A percentile compares a stretch with the other conserved stretches of the same genome.
Conservation (phyloP, 2,113 vertebrate genomes). For the Connochaetes taurinus region DNA sequence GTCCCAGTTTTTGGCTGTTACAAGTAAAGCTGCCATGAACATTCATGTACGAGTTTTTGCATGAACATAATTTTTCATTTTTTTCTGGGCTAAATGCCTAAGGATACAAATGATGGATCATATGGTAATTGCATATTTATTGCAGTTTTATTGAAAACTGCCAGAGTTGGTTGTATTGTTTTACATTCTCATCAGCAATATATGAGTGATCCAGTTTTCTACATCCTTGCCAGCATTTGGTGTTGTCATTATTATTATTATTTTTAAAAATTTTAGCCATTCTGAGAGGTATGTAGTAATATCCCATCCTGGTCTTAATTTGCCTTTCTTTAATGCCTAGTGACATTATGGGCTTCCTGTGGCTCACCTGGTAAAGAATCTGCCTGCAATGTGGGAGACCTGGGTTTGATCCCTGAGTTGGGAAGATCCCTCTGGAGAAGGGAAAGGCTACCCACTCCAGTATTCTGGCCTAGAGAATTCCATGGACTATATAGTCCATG, state of each 20-base stretch:
- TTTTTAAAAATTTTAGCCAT: not conserved
- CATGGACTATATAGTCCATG: not conserved
- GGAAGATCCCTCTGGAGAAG: not conserved
- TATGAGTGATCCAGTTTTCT: not conserved
- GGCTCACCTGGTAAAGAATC: not conserved
- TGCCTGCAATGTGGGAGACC: not conserved
- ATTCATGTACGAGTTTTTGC: not conserved
- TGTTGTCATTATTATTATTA: not conserved
- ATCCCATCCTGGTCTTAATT: not conserved
- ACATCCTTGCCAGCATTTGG: not conserved
- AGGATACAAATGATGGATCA: not conserved
- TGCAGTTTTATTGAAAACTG: not conserved
- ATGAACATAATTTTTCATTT: slow-evolving; percentile 10
- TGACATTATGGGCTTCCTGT: not conserved
- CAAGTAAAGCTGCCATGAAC: not conserved
- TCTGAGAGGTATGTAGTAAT: not conserved
- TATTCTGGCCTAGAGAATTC: not conserved
- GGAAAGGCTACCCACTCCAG: not conserved
- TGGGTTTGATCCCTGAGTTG: not conserved
- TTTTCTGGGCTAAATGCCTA: slow-evolving; percentile 1
- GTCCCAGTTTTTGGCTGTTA: not conserved
- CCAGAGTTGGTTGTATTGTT: not conserved
- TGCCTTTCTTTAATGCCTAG: not conserved
- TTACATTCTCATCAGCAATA: not conserved
- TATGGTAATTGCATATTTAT: not conserved